These are phyloP conservation scores for Malthinus flaveolus DNA, from an alignment of 2,888 invertebrate species.

Conservation along the genomic window DNA sequence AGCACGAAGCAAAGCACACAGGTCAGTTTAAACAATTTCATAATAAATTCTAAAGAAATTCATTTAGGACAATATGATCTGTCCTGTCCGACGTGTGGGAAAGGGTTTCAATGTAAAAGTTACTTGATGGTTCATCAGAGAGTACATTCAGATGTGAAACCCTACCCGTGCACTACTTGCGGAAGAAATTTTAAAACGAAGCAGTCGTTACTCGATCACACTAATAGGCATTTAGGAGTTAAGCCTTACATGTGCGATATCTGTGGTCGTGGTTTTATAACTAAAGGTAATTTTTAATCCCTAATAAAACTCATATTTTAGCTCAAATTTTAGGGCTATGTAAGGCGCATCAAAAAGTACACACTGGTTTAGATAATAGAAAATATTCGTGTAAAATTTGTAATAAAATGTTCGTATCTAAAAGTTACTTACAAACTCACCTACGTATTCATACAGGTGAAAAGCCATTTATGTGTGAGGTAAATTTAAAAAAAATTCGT, in stretches of 20 bases:
- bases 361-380: constrained; percentile 62
- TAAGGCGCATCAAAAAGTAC: constrained; percentile 62
- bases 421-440: constrained; percentile 64
- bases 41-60: neutral
- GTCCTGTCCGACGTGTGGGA: constrained; percentile 62
- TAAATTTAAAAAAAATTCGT: constrained; percentile 36
- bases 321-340: constrained; percentile 52
- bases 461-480: constrained; percentile 64
- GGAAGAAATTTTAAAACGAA: constrained; percentile 63
- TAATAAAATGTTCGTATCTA: constrained; percentile 64
- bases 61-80: constrained; percentile 58
- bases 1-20: constrained; percentile 64
- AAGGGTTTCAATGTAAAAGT: constrained; percentile 64
- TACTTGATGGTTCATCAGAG: constrained; percentile 64
- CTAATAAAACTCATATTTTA: neutral
- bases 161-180: constrained; percentile 62
- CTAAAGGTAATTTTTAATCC: constrained; percentile 54
- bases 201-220: constrained; percentile 62
- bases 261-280: constrained; percentile 63
- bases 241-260: constrained; percentile 63
- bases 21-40: constrained; percentile 36
- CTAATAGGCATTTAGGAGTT: constrained; percentile 63
- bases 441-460: constrained; percentile 63
- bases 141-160: constrained; percentile 63
- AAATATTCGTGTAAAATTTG: constrained; percentile 63